A percentile compares a stretch with the other conserved stretches of the same genome.
phyloP scores from a whole-genome alignment of 2,888 invertebrate species.

The Piscicola geometra region DNA sequence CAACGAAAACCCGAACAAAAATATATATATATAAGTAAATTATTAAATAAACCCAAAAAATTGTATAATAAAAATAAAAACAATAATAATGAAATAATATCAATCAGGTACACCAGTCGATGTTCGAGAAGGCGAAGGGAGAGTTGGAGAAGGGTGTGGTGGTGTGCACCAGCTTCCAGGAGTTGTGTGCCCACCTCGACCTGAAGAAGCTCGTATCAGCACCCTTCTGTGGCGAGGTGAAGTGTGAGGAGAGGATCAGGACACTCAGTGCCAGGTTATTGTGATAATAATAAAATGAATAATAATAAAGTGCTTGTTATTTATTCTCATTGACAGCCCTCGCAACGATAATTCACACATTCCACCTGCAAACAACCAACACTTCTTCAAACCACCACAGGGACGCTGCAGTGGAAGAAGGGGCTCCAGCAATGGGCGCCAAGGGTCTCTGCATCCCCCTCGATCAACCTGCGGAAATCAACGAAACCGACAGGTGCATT shows the following conservation, averaged over 20 bases:
- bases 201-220: slow-evolving; percentile 82
- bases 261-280: slow-evolving; percentile 86
- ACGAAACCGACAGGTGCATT: slow-evolving; percentile 71
- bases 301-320: neutral
- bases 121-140: slow-evolving; percentile 46
- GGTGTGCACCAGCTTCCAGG: slow-evolving; percentile 70
- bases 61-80: too few relatives aligned
- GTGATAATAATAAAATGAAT: slow-evolving; percentile 62
- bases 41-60: too few relatives aligned
- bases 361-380: neutral
- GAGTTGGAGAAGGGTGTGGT: slow-evolving; percentile 73
- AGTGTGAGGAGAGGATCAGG: slow-evolving; percentile 92
- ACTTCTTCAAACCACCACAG: slow-evolving; percentile 57
- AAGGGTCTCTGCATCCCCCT: slow-evolving; percentile 97
- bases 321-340: neutral
- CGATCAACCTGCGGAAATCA: slow-evolving; percentile 66
- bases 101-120: slow-evolving; percentile 8
- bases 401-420: slow-evolving; percentile 65
- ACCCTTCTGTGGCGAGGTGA: slow-evolving; percentile 84
- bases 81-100: too few relatives aligned
- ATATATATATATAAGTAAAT: neutral
- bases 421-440: slow-evolving; percentile 94
- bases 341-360: neutral
- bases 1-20: neutral
- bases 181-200: slow-evolving; percentile 75